Evolutionary conservation across 2,797 vertebrate species (phyloP).

Genomic region (Myotis vivesi): DNA sequence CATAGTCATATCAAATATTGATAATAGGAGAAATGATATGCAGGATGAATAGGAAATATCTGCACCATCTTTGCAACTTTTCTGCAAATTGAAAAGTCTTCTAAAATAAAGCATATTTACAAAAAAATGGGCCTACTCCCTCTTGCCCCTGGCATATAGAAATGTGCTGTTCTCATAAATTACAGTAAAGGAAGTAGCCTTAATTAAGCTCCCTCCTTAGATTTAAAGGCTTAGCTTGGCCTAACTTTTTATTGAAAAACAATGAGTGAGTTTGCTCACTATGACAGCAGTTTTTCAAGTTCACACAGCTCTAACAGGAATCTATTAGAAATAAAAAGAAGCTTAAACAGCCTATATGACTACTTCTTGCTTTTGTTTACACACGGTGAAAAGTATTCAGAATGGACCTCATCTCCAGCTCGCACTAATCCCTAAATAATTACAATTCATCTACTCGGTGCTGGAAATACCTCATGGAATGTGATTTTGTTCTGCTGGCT

Average conservation of each 20-base stretch:
- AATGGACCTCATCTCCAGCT: conserved; percentile 82
- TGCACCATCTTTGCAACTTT: background rate
- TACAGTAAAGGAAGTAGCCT: conserved; percentile 71
- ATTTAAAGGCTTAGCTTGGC: conserved; percentile 75
- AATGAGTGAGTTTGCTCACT: conserved; percentile 77
- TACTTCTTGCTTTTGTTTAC: conserved; percentile 85
- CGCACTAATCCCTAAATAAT: conserved; percentile 87
- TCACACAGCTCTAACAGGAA: conserved; percentile 81
- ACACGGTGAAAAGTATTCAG: conserved; percentile 83
- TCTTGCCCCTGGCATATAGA: background rate
- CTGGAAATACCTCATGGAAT: conserved; percentile 84
- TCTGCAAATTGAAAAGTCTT: background rate
- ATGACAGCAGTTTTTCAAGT: conserved; percentile 77
- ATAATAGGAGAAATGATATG: background rate
- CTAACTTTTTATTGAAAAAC: conserved; percentile 83
- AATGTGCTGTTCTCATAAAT: conserved; percentile 71
- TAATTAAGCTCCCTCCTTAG: conserved; percentile 80
- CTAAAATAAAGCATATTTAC: background rate
- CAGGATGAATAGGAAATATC: background rate
- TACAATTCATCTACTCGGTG: conserved; percentile 82
- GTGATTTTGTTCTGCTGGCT: conserved; percentile 84
- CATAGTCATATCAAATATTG: background rate
- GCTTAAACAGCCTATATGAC: conserved; percentile 84
- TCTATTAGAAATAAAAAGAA: conserved; percentile 85
- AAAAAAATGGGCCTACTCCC: background rate